These are phyloP conservation scores for Drosophila incognita DNA, from an alignment of 2,888 invertebrate genomes.

Conservation along the genomic window DNA sequence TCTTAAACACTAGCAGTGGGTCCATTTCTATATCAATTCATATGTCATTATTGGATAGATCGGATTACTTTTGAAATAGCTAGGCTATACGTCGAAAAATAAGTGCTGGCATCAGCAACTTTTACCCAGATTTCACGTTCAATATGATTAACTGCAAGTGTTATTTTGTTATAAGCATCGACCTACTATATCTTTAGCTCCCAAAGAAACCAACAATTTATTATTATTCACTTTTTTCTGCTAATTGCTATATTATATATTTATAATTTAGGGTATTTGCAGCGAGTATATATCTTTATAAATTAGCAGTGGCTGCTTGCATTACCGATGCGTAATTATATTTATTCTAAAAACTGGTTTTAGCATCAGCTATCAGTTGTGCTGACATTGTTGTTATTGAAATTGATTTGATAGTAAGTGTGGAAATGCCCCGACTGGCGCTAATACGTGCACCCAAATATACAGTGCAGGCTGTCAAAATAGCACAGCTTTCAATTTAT, in stretches of 20 bases:
- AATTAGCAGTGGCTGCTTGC: background rate
- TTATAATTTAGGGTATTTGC: constrained; percentile 2
- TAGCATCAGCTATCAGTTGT: constrained; percentile 32
- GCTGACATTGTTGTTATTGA: constrained; percentile 13
- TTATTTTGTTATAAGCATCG: background rate
- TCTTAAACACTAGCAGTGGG: background rate
- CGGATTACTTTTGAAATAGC: background rate
- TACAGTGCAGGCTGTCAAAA: background rate
- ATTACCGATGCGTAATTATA: constrained; percentile 42
- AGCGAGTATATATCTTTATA: background rate
- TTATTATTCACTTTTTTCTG: background rate
- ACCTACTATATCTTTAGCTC: background rate
- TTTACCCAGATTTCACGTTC: too few relatives aligned
- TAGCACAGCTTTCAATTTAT: background rate
- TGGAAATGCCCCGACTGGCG: constrained; percentile 34
- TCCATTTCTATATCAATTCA: background rate
- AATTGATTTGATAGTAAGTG: constrained; percentile 24
- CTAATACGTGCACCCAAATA: background rate
- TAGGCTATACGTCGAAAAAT: background rate
- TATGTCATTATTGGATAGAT: background rate
- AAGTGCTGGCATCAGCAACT: background rate
- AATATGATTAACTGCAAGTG: too few relatives aligned
- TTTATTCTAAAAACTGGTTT: constrained; percentile 43
- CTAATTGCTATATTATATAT: background rate
- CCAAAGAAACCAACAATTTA: background rate